Percentiles rank a stretch among this genome's conserved stretches.
Evolutionary conservation across 2,113 vertebrate species (phyloP).

Genomic region (Neomonachus schauinslandi): DNA sequence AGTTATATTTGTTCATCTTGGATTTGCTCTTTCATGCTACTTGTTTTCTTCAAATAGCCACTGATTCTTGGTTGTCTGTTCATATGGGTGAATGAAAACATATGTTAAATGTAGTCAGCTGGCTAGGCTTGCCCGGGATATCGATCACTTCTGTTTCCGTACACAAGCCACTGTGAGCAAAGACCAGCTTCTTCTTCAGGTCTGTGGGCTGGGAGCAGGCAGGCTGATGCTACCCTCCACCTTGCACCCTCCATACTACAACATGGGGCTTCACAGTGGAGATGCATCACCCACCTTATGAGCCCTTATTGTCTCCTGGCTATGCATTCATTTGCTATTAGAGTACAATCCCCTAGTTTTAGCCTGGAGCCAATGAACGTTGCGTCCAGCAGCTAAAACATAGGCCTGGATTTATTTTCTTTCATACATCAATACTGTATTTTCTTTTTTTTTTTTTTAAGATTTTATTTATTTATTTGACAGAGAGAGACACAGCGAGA

Average conservation of each 20-base stretch:
- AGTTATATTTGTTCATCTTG: background rate
- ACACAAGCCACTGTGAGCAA: background rate
- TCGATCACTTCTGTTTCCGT: background rate
- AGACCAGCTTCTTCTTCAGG: background rate
- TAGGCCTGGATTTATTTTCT: background rate
- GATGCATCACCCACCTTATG: rapidly evolving
- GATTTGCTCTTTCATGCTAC: background rate
- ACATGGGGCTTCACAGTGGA: background rate
- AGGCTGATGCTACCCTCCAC: no score
- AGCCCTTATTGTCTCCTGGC: background rate
- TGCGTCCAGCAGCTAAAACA: background rate
- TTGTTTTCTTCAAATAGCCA: background rate
- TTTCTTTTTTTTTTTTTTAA: background rate
- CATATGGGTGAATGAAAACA: background rate
- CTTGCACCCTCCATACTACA: rapidly evolving
- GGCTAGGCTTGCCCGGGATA: background rate
- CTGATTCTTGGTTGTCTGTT: background rate
- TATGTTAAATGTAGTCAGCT: background rate
- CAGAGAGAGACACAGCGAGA: no score
- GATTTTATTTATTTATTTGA: no score
- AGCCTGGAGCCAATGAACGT: background rate
- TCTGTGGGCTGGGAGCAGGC: background rate
- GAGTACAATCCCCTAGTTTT: background rate
- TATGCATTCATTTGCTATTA: background rate
- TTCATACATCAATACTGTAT: background rate